Evolutionary conservation across 1,140 invertebrate genomes (phyloP).

Genomic region (Ceratoteleas bidentatus): DNA sequence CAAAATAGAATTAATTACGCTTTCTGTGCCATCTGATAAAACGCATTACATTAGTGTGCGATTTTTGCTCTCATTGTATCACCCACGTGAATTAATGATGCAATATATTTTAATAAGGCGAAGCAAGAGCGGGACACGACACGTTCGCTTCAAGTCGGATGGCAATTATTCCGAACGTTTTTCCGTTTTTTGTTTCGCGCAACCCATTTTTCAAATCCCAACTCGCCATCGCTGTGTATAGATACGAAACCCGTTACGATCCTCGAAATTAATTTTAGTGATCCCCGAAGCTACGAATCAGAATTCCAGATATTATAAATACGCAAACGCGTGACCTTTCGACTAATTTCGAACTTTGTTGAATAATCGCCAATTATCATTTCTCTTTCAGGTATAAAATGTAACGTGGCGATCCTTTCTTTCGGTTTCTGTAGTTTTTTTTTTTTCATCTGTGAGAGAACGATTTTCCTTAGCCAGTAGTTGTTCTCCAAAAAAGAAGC

Average conservation of each 20-base stretch:
- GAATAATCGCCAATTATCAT: conserved; percentile 52
- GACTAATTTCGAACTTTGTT: conserved; percentile 42
- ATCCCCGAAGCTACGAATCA: conserved; percentile 18
- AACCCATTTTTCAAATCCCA: background rate
- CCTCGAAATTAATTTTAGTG: conserved; percentile 35
- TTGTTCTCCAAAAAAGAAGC: conserved; percentile 35
- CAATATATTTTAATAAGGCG: background rate
- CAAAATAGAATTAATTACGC: conserved; percentile 19
- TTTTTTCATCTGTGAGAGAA: conserved; percentile 34
- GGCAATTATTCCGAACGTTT: too few species aligned
- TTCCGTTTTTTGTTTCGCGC: background rate
- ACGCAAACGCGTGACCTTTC: conserved; percentile 39
- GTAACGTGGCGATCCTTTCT: conserved; percentile 1
- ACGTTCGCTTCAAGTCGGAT: too few species aligned
- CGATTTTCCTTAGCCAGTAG: conserved; percentile 30
- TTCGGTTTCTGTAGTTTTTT: background rate
- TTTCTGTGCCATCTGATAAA: conserved; percentile 20
- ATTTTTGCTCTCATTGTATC: conserved; percentile 3
- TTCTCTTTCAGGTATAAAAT: conserved; percentile 50
- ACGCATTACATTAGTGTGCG: conserved; percentile 14
- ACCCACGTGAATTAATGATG: background rate
- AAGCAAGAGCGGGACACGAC: too few species aligned
- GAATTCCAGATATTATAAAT: conserved; percentile 32
- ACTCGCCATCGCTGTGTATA: background rate
- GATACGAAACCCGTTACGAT: conserved; percentile 13